A percentile compares a stretch with the other conserved stretches of the same genome.
Evolutionary conservation across 2,888 invertebrate genomes (phyloP).

Genomic region (Stenoptilia bipunctidactyla): DNA sequence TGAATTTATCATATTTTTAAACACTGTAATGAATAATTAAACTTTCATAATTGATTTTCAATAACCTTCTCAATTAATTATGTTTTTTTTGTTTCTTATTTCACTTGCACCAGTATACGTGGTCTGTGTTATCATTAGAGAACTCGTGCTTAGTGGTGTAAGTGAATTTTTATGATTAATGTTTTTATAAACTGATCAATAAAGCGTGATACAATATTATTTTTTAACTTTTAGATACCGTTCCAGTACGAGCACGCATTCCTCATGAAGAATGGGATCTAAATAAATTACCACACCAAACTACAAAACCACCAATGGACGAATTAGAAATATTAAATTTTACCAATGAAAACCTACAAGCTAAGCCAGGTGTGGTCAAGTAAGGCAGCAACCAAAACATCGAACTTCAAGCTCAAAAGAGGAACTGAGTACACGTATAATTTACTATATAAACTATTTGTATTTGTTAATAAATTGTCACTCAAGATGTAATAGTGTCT

Average conservation of each 20-base stretch:
- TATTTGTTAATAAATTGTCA: too few species aligned
- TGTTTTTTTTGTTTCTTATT: neutral
- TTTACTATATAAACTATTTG: too few species aligned
- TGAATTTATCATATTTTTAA: slow-evolving; percentile 1
- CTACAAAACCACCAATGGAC: slow-evolving; percentile 1
- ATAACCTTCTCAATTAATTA: slow-evolving; percentile 1
- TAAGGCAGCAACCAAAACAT: too few species aligned
- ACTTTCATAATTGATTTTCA: slow-evolving; percentile 1
- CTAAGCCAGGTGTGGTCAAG: slow-evolving; percentile 3
- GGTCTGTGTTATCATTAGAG: slow-evolving; percentile 1
- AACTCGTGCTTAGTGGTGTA: slow-evolving; percentile 3
- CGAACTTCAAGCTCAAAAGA: too few species aligned
- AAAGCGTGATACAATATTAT: neutral
- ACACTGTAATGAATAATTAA: slow-evolving; percentile 1
- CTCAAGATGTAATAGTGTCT: too few species aligned
- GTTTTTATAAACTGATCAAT: too few species aligned
- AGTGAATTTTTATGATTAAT: slow-evolving; percentile 2
- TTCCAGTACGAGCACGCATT: neutral
- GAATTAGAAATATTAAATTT: slow-evolving; percentile 2
- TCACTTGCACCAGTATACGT: slow-evolving; percentile 4
- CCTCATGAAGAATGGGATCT: slow-evolving; percentile 2
- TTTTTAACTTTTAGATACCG: slow-evolving; percentile 1
- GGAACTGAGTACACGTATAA: too few species aligned
- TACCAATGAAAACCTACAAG: slow-evolving; percentile 1
- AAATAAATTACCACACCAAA: slow-evolving; percentile 1